Base-by-base conservation (phyloP, 1,140 invertebrate genomes). In the Phocides pigmalion region DNA sequence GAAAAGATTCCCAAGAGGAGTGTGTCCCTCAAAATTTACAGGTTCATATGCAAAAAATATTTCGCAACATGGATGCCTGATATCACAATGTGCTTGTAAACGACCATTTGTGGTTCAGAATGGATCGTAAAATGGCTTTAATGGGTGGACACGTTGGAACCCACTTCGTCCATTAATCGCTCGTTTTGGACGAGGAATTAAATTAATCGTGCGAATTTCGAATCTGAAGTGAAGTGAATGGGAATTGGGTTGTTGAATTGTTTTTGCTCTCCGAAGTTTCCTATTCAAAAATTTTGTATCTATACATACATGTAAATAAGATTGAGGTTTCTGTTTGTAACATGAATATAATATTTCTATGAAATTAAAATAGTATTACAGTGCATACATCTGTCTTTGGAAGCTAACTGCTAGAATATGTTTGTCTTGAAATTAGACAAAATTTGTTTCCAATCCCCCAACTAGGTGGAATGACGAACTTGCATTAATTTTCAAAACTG, bases 101-200 rank as follows among this genome's bases (percentile, higher is more conserved):
- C 76, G 76, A 68, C 75, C 81, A 73, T 87, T 84, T 84, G 73
- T 71, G 72, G 76, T 42, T 66, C 39, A 76, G 66, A 83, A 82
- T 83, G 72, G 76, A 68, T 76, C 77, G 76, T 83, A 81, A 83
- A 87, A 81, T 77, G 70, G 73, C 63, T 73, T 83, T 85, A 83
- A 82, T 81, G 82, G 78, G 76, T 73, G 80, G 76, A 71, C 79
- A 81, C 76, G 77, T 79, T 74, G 66, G 61, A 70, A 71, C 75
- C 68, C 70, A 74, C 72, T 79, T 64, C 66, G 69, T 64, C 69
- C 72, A 79, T 81, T 83, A 79, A 75, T 77, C 72, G 63, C 41
- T 66, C 50, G 67, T 82, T 83, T 78, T 53, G 22, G 62, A 70
- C 65, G 72, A 74, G 72, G 77, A 76, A 82, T 84, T 81, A 76